Percentiles rank a stretch among this genome's conserved stretches.
phyloP scores from a whole-genome alignment of 30 jellyfish, hydroid and myxozoan species.

The Aurelia aurita complex sp. Pacific region DNA sequence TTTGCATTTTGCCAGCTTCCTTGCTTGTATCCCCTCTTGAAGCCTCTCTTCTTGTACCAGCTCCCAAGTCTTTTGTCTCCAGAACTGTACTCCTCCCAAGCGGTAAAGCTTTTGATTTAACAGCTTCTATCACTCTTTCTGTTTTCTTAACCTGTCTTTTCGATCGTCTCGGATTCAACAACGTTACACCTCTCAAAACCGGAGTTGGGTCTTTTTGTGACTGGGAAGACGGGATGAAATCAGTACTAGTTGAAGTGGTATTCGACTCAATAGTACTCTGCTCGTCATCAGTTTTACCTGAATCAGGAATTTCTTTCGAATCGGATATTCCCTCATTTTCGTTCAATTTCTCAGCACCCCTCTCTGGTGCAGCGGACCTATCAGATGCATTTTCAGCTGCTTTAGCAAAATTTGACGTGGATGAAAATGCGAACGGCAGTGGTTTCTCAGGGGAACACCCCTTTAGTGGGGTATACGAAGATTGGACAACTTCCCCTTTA shows the following conservation, averaged over 20 bases:
- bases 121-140: slow-evolving; percentile 17
- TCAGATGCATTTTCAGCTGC: background rate
- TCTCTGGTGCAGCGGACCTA: background rate
- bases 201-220: slow-evolving; percentile 55
- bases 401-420: slow-evolving; percentile 28
- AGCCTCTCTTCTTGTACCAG: too few species aligned
- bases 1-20: too few species aligned
- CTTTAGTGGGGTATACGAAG: slow-evolving; percentile 46
- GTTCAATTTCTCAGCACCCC: background rate
- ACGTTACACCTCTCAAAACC: slow-evolving; percentile 38
- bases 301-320: background rate
- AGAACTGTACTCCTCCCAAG: background rate
- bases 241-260: slow-evolving; percentile 37
- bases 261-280: background rate
- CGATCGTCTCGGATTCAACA: slow-evolving; percentile 39
- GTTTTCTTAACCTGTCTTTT: slow-evolving; percentile 5
- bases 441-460: slow-evolving; percentile 20
- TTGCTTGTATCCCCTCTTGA: too few species aligned
- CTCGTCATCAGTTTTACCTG: background rate
- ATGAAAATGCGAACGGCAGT: slow-evolving; percentile 33
- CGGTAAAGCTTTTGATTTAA: background rate
- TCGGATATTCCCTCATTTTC: background rate
- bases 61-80: too few species aligned
- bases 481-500: slow-evolving; percentile 32
- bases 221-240: slow-evolving; percentile 84